A percentile compares a stretch with the other conserved stretches of the same genome.
phyloP scores from a whole-genome alignment of 2,797 vertebrate genomes.

The Micromesistius poutassou region DNA sequence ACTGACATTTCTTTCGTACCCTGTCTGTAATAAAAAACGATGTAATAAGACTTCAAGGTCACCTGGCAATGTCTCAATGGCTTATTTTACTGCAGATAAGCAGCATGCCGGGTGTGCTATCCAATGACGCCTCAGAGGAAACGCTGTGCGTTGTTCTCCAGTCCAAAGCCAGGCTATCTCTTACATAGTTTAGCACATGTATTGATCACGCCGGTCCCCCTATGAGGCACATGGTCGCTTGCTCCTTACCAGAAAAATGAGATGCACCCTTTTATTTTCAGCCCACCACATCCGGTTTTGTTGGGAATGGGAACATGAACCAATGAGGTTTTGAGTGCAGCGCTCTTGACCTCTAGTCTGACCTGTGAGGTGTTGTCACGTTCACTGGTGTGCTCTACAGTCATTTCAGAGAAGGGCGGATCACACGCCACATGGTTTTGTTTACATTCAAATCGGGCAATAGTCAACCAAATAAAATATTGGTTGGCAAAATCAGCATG shows the following conservation, averaged over 20 bases:
- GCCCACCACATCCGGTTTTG: not conserved
- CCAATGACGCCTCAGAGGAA: not conserved
- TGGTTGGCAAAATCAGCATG: too few species aligned
- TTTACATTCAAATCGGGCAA: not conserved
- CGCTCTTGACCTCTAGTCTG: not conserved
- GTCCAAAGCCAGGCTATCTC: not conserved
- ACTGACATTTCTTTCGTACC: not conserved
- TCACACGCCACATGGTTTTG: not conserved
- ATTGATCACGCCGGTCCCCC: not conserved
- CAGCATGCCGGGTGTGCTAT: constrained; percentile 18
- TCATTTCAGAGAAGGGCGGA: not conserved
- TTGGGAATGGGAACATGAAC: not conserved
- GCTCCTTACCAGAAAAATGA: not conserved
- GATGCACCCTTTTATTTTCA: not conserved
- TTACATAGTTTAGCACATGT: not conserved
- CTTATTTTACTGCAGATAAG: constrained; percentile 40
- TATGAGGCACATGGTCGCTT: not conserved
- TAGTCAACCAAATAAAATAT: too few species aligned
- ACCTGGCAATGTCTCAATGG: constrained; percentile 1
- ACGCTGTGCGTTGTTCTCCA: not conserved
- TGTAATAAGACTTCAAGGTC: constrained; percentile 9
- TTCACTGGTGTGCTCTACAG: not conserved
- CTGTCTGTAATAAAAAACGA: constrained; percentile 8
- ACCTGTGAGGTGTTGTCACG: not conserved
- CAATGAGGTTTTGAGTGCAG: not conserved